Evolutionary conservation across 1,140 invertebrate species (phyloP).

Genomic region (Drosophila watanabei): DNA sequence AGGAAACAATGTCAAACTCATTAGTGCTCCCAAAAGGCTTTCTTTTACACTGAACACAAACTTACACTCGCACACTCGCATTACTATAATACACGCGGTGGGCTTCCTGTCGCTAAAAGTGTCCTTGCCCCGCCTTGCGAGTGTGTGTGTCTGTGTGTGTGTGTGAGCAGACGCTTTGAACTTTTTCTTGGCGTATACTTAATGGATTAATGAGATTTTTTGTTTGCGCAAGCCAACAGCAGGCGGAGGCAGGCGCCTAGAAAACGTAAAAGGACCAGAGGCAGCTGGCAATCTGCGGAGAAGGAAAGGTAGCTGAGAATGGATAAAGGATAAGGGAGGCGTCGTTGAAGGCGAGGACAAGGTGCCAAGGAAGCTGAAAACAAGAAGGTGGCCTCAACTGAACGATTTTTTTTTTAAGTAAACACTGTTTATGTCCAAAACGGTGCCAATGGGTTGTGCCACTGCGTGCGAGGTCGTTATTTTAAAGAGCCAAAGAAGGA

Average conservation of each 20-base stretch:
- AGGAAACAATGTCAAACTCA: slow-evolving; percentile 84
- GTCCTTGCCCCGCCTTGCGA: slow-evolving; percentile 34
- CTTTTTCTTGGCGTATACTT: slow-evolving; percentile 82
- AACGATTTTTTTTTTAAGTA: slow-evolving; percentile 51
- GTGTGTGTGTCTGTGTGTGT: slow-evolving; percentile 44
- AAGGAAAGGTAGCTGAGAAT: slow-evolving; percentile 3
- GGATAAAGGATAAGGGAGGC: slow-evolving; percentile 14
- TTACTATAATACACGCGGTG: slow-evolving; percentile 46
- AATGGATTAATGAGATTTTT: slow-evolving; percentile 84
- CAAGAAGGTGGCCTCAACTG: slow-evolving; percentile 39
- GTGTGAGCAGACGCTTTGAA: slow-evolving; percentile 75
- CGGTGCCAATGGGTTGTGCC: slow-evolving; percentile 51
- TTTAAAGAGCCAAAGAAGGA: slow-evolving; percentile 14
- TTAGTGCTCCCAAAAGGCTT: slow-evolving; percentile 84
- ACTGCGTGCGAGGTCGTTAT: slow-evolving; percentile 27
- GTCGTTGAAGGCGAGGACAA: slow-evolving; percentile 11
- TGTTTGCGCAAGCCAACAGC: slow-evolving; percentile 81
- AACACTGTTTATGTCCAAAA: slow-evolving; percentile 73
- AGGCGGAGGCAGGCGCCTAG: slow-evolving; percentile 55
- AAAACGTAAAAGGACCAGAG: slow-evolving; percentile 29
- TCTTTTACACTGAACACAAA: slow-evolving; percentile 73
- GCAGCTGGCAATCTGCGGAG: neutral
- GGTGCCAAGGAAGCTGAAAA: slow-evolving; percentile 35
- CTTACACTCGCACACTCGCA: slow-evolving; percentile 47
- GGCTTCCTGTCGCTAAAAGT: slow-evolving; percentile 43